A percentile compares a stretch with the other conserved stretches of the same genome.
These are phyloP conservation scores for Mythimna loreyi DNA, from an alignment of 2,888 invertebrate species.

Conservation along the genomic window DNA sequence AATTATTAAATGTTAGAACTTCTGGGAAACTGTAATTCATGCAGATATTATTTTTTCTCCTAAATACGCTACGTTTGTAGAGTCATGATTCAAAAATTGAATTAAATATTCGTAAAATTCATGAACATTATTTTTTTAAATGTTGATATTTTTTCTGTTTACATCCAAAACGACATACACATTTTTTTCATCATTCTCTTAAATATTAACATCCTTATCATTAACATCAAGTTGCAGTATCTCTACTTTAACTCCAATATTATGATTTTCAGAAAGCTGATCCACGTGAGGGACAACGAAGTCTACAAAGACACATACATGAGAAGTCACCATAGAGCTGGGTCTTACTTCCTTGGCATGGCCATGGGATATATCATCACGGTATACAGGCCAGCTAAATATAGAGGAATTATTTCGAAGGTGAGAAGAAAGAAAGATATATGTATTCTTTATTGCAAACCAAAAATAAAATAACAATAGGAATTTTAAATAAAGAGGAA, in stretches of 20 bases:
- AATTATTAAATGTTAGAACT: neutral
- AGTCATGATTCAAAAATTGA: neutral
- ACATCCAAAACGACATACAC: too few relatives aligned
- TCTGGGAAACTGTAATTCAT: neutral
- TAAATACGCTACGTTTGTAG: too few relatives aligned
- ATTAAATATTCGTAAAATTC: neutral
- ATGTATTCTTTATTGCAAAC: too few relatives aligned
- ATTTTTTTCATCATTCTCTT: too few relatives aligned
- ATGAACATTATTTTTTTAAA: neutral
- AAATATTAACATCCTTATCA: neutral
- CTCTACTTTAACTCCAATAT: neutral
- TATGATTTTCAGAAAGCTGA: slow-evolving; percentile 27
- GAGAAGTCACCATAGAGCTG: slow-evolving; percentile 54
- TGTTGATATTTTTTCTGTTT: too few relatives aligned
- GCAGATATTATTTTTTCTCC: too few relatives aligned
- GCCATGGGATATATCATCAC: slow-evolving; percentile 49
- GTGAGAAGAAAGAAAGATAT: too few relatives aligned
- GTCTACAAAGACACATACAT: slow-evolving; percentile 54
- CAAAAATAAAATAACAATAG: too few relatives aligned
- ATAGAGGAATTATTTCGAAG: slow-evolving; percentile 52
- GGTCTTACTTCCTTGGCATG: slow-evolving; percentile 53
- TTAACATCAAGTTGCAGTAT: neutral
- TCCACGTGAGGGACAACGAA: slow-evolving; percentile 25
- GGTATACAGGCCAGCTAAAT: slow-evolving; percentile 46
- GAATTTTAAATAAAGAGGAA: slow-evolving; percentile 50